Evolutionary conservation across 2,888 invertebrate genomes (phyloP).

Genomic region (Pomacea canaliculata): DNA sequence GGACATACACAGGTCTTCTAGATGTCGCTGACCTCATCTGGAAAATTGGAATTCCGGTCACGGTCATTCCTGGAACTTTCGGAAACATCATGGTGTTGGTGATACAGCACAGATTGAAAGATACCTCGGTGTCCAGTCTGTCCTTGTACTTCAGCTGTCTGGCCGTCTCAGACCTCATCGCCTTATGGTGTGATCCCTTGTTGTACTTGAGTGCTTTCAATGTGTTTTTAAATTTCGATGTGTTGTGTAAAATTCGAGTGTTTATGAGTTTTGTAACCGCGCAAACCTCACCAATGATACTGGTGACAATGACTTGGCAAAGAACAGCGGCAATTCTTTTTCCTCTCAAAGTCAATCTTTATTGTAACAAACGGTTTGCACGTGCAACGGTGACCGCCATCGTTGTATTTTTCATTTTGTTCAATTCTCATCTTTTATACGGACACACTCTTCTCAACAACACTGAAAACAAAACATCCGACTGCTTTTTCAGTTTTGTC

Average conservation of each 20-base stretch:
- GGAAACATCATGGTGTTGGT: conserved; percentile 12
- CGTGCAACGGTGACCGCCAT: neutral
- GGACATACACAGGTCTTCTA: no score
- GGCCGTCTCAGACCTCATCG: conserved; percentile 28
- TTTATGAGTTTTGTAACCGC: conserved; percentile 14
- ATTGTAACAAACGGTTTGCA: neutral
- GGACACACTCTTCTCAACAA: neutral
- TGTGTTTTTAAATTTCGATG: neutral
- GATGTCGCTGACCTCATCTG: no score
- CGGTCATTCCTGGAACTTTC: no score
- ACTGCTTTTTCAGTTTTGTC: neutral
- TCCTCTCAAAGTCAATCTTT: conserved; percentile 17
- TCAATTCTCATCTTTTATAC: conserved; percentile 14
- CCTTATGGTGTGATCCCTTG: conserved; percentile 27
- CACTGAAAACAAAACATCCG: neutral
- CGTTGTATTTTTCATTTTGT: neutral
- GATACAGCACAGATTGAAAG: neutral
- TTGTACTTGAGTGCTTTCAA: neutral
- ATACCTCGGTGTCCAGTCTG: neutral
- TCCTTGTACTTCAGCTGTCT: conserved; percentile 27
- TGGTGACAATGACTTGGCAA: conserved; percentile 29
- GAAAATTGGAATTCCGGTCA: no score
- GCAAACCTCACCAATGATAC: conserved; percentile 20
- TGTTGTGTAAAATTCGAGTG: conserved; percentile 23
- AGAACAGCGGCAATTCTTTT: conserved; percentile 15